Percentiles rank a stretch among this genome's conserved stretches.
Conservation (phyloP, 2,797 vertebrate genomes). For the Sebastes cheni region DNA sequence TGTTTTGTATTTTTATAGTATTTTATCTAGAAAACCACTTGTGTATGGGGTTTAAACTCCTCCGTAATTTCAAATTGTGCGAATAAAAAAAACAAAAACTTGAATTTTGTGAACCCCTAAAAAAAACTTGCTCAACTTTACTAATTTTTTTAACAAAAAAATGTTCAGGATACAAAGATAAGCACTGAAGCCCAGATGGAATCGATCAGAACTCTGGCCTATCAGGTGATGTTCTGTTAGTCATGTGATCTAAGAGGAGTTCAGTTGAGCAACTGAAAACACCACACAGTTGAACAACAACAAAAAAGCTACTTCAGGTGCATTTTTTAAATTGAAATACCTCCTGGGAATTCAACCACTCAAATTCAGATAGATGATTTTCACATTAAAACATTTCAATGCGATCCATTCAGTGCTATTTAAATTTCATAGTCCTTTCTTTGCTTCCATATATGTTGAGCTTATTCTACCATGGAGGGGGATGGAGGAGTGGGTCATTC, state of each 20-base stretch:
- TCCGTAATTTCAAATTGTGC: not conserved
- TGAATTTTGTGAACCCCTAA: not conserved
- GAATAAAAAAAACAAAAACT: not conserved
- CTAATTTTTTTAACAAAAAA: not conserved
- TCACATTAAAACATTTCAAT: not conserved
- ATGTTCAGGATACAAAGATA: not conserved
- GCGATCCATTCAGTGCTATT: not conserved
- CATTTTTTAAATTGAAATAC: not conserved
- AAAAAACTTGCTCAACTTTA: not conserved
- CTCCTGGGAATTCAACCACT: not conserved
- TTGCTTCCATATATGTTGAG: constrained; percentile 27
- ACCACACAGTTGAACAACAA: too few relatives aligned
- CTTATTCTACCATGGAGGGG: constrained; percentile 13
- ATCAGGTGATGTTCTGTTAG: not conserved
- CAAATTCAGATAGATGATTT: not conserved
- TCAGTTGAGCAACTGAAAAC: not conserved
- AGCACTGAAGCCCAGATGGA: not conserved
- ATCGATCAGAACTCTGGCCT: not conserved
- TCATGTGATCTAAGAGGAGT: not conserved
- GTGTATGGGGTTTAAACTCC: not conserved
- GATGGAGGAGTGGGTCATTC: not conserved
- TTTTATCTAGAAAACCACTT: not conserved
- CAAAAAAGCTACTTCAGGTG: too few relatives aligned
- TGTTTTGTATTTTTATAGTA: not conserved
- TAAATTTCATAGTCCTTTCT: not conserved